Base-by-base conservation (phyloP, 2,888 invertebrate genomes). In the Aquatica leii region DNA sequence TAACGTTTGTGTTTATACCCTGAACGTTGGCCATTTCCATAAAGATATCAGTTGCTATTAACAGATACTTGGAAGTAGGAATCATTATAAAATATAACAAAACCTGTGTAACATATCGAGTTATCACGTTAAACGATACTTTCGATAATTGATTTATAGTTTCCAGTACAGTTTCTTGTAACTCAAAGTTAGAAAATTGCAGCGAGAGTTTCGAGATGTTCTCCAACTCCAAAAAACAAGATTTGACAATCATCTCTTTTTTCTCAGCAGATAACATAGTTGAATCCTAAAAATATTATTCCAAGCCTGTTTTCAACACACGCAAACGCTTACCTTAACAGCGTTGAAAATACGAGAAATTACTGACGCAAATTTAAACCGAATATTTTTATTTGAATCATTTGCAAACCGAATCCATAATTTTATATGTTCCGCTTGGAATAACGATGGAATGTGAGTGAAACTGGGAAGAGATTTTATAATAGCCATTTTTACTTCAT, bases 21-120 rank as follows among this genome's bases (percentile, higher is more conserved):
- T 86, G 84, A 14, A 78, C 80, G 72, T 84, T 83, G 11, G 89
- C 87, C 8, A 90, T 81, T 69, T 87, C 85, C 71, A 84, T 82
- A 21, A 87, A 81, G 69, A 84, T 85, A 6, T 85, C 82, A 0
- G 84, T 83, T 9, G 89, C 89, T 72, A 86, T 85, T 1, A 86
- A 82, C 5, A 84, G 82, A 20, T 86, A 81, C 35, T 83, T 82
- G 50, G 88, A 87, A 54, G 85, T 86, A 9, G 87, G 86, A 71
- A 88, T 84, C 83, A 89, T 86, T 31, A 90, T 84, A 72, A 86
- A 88, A 73, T 87, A 86, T 8, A 86, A 83, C 0, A 88, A 77
- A 9, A 88, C 80, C 72, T 86, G 86, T 14, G 85, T 82, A 1
- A 79, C 77, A 9, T 84, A 82, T 59, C 85, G 75, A 20, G 84